Percentiles rank a stretch among this genome's conserved stretches.
Evolutionary conservation across 2,113 vertebrate genomes (phyloP).

Genomic region (Phylloscopus trochilus): DNA sequence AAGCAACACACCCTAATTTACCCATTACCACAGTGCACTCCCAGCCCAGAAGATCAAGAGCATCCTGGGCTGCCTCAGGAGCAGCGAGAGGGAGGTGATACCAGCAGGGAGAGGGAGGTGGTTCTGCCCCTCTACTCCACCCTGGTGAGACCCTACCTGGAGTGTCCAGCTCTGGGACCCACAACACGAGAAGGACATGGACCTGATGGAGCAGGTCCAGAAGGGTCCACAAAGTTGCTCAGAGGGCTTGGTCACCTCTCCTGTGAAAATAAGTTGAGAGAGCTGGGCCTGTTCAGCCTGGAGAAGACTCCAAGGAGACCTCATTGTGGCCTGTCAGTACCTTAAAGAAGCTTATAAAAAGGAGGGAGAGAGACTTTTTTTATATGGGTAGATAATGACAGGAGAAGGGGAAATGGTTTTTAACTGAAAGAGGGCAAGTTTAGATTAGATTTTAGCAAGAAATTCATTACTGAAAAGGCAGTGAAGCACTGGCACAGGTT

Average conservation of each 20-base stretch:
- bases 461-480: neutral
- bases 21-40: rapidly evolving
- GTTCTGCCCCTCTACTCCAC: neutral
- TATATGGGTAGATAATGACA: neutral
- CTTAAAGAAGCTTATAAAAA: neutral
- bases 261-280: neutral
- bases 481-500: neutral
- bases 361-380: neutral
- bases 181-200: neutral
- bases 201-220: neutral
- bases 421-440: neutral
- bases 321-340: neutral
- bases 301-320: neutral
- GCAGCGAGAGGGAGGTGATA: neutral
- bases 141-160: neutral
- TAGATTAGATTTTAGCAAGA: neutral
- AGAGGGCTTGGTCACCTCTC: neutral
- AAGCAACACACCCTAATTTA: neutral
- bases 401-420: neutral
- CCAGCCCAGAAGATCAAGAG: neutral
- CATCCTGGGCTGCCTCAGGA: neutral
- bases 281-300: neutral
- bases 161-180: neutral
- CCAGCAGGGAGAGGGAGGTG: neutral
- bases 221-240: neutral